Conservation (phyloP, 2,888 invertebrate species). For the Oxycera nigricornis region DNA sequence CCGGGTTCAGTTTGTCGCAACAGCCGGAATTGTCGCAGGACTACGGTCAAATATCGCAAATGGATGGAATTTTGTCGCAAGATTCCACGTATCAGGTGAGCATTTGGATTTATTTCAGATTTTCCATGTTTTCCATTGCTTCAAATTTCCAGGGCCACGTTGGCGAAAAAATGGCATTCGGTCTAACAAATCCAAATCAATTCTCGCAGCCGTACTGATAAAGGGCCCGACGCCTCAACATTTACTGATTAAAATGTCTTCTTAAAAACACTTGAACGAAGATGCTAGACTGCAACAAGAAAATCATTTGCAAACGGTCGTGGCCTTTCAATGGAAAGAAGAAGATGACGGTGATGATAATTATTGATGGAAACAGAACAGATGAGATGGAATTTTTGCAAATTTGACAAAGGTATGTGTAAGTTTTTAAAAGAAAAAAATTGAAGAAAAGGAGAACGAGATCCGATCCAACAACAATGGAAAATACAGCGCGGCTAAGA, state of each 20-base stretch:
- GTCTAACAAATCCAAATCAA: conserved; percentile 58
- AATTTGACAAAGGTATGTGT: background rate
- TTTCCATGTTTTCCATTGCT: conserved; percentile 11
- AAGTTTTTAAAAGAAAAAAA: background rate
- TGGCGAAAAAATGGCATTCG: conserved; percentile 55
- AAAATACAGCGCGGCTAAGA: background rate
- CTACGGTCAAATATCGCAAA: conserved; percentile 73
- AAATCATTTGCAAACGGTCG: conserved; percentile 36
- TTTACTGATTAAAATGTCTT: conserved; percentile 23
- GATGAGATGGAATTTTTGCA: conserved; percentile 23
- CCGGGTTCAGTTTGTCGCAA: conserved; percentile 71
- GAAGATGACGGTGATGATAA: conserved; percentile 26
- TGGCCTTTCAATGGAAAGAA: conserved; percentile 38
- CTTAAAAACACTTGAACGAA: conserved; percentile 31
- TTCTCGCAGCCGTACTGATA: conserved; percentile 62
- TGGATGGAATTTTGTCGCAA: conserved; percentile 93
- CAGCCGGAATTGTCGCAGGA: conserved; percentile 65
- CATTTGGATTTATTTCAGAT: background rate
- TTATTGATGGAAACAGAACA: background rate
- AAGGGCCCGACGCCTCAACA: conserved; percentile 30
- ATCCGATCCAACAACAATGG: background rate
- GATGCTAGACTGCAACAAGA: conserved; percentile 36
- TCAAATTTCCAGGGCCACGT: conserved; percentile 50
- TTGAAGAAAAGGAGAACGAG: background rate
- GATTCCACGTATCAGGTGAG: conserved; percentile 84